Base-by-base conservation (phyloP, 2,797 vertebrate genomes). In the Acomys russatus region DNA sequence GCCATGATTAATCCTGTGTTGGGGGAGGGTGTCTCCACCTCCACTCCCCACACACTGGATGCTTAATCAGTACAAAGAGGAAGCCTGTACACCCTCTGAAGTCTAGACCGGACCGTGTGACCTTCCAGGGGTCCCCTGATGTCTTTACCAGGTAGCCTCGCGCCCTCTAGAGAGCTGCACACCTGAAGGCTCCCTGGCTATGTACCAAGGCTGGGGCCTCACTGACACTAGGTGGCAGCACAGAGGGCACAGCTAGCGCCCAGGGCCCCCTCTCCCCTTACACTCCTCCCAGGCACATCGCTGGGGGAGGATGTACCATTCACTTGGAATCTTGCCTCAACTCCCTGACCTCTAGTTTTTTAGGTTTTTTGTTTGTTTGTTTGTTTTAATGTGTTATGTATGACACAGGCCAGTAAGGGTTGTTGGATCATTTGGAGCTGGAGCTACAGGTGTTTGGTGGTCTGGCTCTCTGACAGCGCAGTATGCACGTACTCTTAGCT, bases 141-240 rank as follows among this genome's bases (percentile, higher is more conserved):
- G 94, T 44, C 22, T 71, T 66, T 44, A 59, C 59, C 88, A 83
- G 0, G 0, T 33, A 63, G 49, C 49, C 59, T 30, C 15, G 14
- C 6, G 0, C 51, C 70, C 23, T 22, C 12, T 1, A 49, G 25
- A 17, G 14, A 38, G 35, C 54, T 82, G 30, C 23, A 73, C 25
- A 56, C 6, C 38, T 38, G 0, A 28, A 66, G 3, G 35, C 51
- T 33, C 44, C 3, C 1, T 1, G 33, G 83, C 78, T 93, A 35
- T 17, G 51, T 28, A 51, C 56, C 35, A n/a, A 11, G 2, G 3
- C 14, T 23, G 28, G n/a, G 66, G 23, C 33, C 51, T 54, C 12
- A 8, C 14, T 14, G 64, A 70, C 97, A 87, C 94, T 63, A 94
- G 96, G 78, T 87, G 96, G 96, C 93, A 95, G 95, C 73, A 92